A percentile compares a stretch with the other conserved stretches of the same genome.
These are phyloP conservation scores for Acanthacorydalis orientalis DNA, from an alignment of 2,888 invertebrate genomes.

Conservation along the genomic window DNA sequence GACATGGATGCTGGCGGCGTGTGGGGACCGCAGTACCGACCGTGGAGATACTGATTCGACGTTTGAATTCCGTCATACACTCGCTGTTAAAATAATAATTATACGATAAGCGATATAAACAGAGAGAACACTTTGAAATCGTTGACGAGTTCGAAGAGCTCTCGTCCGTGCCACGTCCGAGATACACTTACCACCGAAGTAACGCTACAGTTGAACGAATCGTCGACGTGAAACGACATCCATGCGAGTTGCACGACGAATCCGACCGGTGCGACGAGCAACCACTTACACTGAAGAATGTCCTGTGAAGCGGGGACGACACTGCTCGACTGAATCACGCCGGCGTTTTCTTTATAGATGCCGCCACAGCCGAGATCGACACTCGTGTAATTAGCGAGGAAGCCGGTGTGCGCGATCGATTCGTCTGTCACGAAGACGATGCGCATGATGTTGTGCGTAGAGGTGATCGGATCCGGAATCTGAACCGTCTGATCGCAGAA, in stretches of 20 bases:
- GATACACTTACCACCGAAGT: conserved; percentile 42
- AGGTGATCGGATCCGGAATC: conserved; percentile 39
- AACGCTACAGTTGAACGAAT: conserved; percentile 41
- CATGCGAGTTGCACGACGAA: conserved; percentile 56
- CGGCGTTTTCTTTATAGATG: conserved; percentile 38
- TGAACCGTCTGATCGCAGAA: conserved; percentile 43
- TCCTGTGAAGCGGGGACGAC: too few relatives aligned
- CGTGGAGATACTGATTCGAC: conserved; percentile 7
- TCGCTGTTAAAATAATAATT: too few relatives aligned
- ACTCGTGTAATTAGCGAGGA: conserved; percentile 56
- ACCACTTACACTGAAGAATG: conserved; percentile 59
- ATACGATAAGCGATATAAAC: too few relatives aligned
- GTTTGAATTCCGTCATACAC: too few relatives aligned
- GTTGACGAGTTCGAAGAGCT: too few relatives aligned
- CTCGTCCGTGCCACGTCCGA: conserved; percentile 29
- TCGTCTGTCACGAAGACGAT: conserved; percentile 27
- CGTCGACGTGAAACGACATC: conserved; percentile 52
- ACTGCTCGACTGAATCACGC: conserved; percentile 46
- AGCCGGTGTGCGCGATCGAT: conserved; percentile 43
- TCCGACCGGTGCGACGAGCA: conserved; percentile 51
- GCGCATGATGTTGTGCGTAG: conserved; percentile 51
- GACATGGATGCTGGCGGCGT: conserved; percentile 51
- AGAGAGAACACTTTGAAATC: too few relatives aligned
- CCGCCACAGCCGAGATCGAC: conserved; percentile 57
- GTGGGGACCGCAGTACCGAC: conserved; percentile 46